Base-by-base conservation (phyloP, 2,797 vertebrate species). In the Typhlichthys subterraneus region DNA sequence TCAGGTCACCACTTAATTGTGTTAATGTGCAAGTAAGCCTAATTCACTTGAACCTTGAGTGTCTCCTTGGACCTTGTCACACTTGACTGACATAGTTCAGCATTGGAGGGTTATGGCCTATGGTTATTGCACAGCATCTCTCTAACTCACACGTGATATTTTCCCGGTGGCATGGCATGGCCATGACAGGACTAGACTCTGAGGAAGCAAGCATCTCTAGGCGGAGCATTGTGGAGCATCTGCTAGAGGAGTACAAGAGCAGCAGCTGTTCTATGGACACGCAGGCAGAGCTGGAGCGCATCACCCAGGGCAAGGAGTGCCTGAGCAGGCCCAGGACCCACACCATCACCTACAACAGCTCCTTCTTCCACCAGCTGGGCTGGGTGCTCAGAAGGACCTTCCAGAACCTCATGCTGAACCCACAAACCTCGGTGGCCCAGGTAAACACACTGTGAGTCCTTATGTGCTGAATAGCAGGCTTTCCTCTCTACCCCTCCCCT, bases 371-470 rank as follows among this genome's bases (percentile, higher is more conserved):
- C 59, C 97, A 99, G 84, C 87, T 99, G 12, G 88, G 70, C 15
- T 98, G 95, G 96, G 91, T 99, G 65, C 86, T 93, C 1, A 93
- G 62, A 53, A 94, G 96, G 77, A 95, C 94, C 0, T 95, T 97
- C 73, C 94, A 92, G 90, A 96, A 96, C 65, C 83, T 97, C 31
- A 42, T 96, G 70, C 74, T 97, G 60, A 97, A 94, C 75, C 96
- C 96, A 5, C 94, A 98, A 80, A 94, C 94, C 1, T 98, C 96
- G 1, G 74, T 97, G 73, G 94, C 95, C 14, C 94, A 99, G 96
- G 97, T 98, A 29, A 59, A 59, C 31, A 72, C 11, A 45, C 45
- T 13, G 1, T 38, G 6, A 5, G 33, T 38, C 1, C 33, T 8
- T 29, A 13, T n/a, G 11, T 42, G 10, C 13, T 9, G 23, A 23